A percentile compares a stretch with the other conserved stretches of the same genome.
Evolutionary conservation across 64 coral and sea anemone species (phyloP).

Genomic region (Stichodactyla mertensii): DNA sequence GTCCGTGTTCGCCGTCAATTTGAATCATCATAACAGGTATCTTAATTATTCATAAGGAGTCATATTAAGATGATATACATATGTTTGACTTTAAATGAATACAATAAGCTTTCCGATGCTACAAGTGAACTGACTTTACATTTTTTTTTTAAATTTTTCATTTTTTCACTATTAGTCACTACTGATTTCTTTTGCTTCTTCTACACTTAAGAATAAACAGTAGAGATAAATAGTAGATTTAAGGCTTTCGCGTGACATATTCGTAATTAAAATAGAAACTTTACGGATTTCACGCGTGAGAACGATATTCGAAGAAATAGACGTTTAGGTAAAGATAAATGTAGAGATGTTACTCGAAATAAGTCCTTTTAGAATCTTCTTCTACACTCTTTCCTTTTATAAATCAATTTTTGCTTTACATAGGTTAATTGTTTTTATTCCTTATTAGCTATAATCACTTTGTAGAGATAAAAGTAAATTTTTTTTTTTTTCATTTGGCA

Average conservation of each 20-base stretch:
- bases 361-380: too few species aligned
- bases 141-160: background rate
- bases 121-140: background rate
- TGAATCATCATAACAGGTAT: background rate
- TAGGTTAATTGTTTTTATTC: background rate
- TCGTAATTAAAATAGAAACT: too few species aligned
- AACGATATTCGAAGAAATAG: too few species aligned
- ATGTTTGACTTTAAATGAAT: background rate
- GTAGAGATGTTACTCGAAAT: too few species aligned
- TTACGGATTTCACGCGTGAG: too few species aligned
- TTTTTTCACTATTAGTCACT: background rate
- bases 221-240: too few species aligned
- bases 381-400: too few species aligned
- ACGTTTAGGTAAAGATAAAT: too few species aligned
- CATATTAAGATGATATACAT: background rate
- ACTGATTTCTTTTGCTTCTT: background rate
- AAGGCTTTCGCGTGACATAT: too few species aligned
- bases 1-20: background rate
- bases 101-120: background rate
- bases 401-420: too few species aligned
- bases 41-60: background rate
- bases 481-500: background rate
- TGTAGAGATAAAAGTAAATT: too few species aligned
- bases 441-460: background rate
- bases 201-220: too few species aligned